A percentile compares a stretch with the other conserved stretches of the same genome.
phyloP scores from a whole-genome alignment of 2,888 invertebrate species.

The Archips crataeganus region DNA sequence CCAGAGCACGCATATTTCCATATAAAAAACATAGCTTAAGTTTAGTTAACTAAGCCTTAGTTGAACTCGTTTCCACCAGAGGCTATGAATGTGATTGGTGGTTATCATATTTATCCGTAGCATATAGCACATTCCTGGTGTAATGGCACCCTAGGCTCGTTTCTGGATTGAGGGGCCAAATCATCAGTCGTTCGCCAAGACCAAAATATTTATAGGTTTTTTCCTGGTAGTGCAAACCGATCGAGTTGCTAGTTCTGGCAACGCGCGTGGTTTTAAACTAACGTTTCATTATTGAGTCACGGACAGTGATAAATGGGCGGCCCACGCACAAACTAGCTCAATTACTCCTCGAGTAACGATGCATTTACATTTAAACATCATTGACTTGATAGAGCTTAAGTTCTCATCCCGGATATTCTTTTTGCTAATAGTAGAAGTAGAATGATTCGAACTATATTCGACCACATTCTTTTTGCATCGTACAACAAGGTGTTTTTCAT shows the following conservation, averaged over 20 bases:
- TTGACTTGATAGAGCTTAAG: neutral
- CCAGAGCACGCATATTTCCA: too few relatives aligned
- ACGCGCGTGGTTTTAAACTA: neutral
- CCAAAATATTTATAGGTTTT: conserved; percentile 11
- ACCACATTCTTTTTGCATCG: neutral
- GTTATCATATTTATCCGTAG: too few relatives aligned
- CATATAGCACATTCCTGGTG: too few relatives aligned
- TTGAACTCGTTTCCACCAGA: too few relatives aligned
- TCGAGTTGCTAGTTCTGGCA: conserved; percentile 13
- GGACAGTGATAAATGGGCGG: conserved; percentile 10
- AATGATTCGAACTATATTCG: too few relatives aligned
- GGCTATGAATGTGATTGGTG: too few relatives aligned
- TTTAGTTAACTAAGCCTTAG: too few relatives aligned
- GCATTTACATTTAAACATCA: conserved; percentile 5
- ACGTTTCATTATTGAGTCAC: conserved; percentile 13
- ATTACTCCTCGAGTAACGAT: neutral
- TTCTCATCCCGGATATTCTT: neutral
- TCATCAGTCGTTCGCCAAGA: neutral
- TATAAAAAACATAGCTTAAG: too few relatives aligned
- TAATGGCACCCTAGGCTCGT: neutral
- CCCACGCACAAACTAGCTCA: conserved; percentile 15
- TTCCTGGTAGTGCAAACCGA: neutral
- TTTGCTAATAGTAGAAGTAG: neutral
- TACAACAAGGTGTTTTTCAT: neutral
- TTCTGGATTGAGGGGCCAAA: neutral